Base-by-base conservation (phyloP, 2,113 vertebrate genomes). In the Microcebus ravelobensis region DNA sequence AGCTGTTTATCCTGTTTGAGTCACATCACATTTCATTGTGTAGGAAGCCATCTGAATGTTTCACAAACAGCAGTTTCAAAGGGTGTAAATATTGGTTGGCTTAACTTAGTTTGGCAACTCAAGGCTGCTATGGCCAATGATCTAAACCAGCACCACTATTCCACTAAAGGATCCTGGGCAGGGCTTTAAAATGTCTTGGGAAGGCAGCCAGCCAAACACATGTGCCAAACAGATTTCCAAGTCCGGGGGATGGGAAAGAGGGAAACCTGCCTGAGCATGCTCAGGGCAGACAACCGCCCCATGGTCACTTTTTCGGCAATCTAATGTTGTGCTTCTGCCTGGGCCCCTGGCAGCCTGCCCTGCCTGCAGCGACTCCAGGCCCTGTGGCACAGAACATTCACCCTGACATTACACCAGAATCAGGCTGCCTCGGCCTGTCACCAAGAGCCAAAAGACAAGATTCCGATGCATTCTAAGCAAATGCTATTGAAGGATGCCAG, bases 21-120 rank as follows among this genome's bases (percentile, higher is more conserved):
- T 68, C 84, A 34, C 73, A 77, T 71, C 65, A 48, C 39, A 90
- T 85, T 96, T 87, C 57, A 34, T 50, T 21, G 9, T 63, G 34
- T 74, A 31, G 65, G 52, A 34, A 85, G 20, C 18, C 23, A 82
- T 81, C 59, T 67, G n/a, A 76, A 94, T 76, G 70, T 67, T 82
- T 96, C 85, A 50, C 70, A 88, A 91, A 86, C 23, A 92, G 57
- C 84, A 84, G 63, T 90, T 91, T 39, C 13, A 20, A 95, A 18
- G n/a, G n/a, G 12, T 92, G n/a, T 96, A 94, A 96, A 94, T 91
- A 82, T 29, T 87, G 80, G 31, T 77, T 95, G 76, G 70, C 70
- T 94, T 83, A 61, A 65, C 63, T 80, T 90, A 82, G 23, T 82
- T 96, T 86, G 92, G 88, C 93, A 95, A 82, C 36, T 67, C 48